Conservation (phyloP, 2,888 invertebrate genomes). For the Drosophila birchii region DNA sequence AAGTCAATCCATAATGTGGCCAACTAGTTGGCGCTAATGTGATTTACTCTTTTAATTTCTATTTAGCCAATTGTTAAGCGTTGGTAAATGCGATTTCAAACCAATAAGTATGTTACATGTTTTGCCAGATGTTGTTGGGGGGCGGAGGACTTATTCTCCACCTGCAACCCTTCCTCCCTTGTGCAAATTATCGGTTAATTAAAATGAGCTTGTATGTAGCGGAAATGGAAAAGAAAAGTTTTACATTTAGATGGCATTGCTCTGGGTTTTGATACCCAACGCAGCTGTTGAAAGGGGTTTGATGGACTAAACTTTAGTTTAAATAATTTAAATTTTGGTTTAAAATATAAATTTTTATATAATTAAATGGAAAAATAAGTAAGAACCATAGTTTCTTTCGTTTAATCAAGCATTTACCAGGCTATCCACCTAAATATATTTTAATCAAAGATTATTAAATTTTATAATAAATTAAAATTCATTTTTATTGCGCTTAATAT, state of each 20-base stretch:
- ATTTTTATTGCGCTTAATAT: neutral
- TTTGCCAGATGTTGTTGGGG: neutral
- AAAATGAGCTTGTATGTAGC: constrained; percentile 26
- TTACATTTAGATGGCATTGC: constrained; percentile 16
- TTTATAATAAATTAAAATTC: neutral
- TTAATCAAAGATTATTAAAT: too few relatives aligned
- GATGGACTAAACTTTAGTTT: neutral
- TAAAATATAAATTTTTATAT: neutral
- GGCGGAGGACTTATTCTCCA: neutral
- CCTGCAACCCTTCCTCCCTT: neutral
- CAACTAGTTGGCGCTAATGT: constrained; percentile 42
- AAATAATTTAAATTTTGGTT: neutral
- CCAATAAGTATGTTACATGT: constrained; percentile 31
- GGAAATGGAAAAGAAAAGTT: constrained; percentile 37
- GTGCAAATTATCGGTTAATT: constrained; percentile 39
- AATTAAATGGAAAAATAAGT: neutral
- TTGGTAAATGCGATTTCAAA: constrained; percentile 22
- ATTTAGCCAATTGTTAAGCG: constrained; percentile 27
- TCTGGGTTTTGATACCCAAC: constrained; percentile 8
- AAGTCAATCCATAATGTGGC: constrained; percentile 32
- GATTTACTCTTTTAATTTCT: constrained; percentile 26
- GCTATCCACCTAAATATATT: too few relatives aligned
- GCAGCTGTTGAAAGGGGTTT: neutral
- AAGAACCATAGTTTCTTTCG: too few relatives aligned
- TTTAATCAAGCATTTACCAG: too few relatives aligned